Conservation (phyloP, 2,888 invertebrate species). For the Colostygia pectinataria region DNA sequence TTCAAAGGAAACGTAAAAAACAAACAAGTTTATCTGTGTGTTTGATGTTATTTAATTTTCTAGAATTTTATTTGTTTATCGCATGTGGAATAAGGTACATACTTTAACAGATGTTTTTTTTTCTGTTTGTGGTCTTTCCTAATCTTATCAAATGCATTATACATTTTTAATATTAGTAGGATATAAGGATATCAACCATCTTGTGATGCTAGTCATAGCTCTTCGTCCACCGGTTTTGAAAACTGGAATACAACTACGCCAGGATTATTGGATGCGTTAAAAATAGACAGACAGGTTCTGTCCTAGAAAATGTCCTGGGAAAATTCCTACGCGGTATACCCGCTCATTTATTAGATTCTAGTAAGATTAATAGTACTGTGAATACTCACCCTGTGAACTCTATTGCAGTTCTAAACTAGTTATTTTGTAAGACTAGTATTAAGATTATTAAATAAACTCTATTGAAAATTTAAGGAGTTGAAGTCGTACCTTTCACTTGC, state of each 20-base stretch:
- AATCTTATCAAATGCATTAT: no score
- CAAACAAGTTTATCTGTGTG: slow-evolving; percentile 1
- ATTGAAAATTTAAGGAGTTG: no score
- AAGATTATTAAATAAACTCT: no score
- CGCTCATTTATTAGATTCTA: not conserved
- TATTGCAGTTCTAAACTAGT: no score
- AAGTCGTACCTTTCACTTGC: no score
- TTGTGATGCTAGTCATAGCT: not conserved
- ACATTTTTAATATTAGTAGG: no score
- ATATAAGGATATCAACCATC: no score
- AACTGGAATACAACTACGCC: slow-evolving; percentile 12
- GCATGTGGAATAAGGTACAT: no score
- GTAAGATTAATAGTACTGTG: not conserved
- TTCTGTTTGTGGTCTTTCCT: no score
- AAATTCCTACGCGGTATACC: not conserved
- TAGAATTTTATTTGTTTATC: not conserved
- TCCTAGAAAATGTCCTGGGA: not conserved
- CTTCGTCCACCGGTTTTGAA: not conserved
- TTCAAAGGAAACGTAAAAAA: slow-evolving; percentile 13
- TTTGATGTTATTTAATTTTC: not conserved
- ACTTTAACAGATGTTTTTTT: no score
- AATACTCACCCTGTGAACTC: no score
- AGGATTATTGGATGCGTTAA: slow-evolving; percentile 2
- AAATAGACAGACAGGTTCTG: slow-evolving; percentile 22
- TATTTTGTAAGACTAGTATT: no score